A percentile compares a stretch with the other conserved stretches of the same genome.
Evolutionary conservation across 2,113 vertebrate genomes (phyloP).

Genomic region (Istiophorus platypterus): DNA sequence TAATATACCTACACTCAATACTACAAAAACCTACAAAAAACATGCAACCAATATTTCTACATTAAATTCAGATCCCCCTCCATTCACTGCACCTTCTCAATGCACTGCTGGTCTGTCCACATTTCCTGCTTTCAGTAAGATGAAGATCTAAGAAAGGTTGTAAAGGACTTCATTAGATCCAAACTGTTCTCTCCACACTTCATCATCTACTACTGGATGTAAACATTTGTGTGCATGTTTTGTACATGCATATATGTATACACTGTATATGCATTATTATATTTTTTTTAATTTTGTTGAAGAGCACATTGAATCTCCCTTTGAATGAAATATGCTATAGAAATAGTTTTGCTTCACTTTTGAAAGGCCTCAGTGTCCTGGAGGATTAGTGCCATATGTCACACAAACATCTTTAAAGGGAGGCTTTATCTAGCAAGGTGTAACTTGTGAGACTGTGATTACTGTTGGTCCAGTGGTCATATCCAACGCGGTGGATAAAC

Average conservation of each 20-base stretch:
- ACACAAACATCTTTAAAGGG: background rate
- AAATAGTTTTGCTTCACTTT: conserved; percentile 6
- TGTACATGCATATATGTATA: too few relatives aligned
- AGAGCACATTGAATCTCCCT: too few relatives aligned
- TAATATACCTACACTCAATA: too few relatives aligned
- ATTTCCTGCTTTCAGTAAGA: too few relatives aligned
- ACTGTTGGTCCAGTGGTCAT: conserved; percentile 38
- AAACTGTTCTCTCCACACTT: background rate
- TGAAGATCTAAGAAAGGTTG: background rate
- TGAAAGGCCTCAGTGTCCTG: background rate
- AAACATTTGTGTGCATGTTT: too few relatives aligned
- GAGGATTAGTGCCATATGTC: conserved; percentile 16
- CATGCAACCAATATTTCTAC: background rate
- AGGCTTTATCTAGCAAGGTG: background rate
- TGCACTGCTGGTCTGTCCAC: background rate
- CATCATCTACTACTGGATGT: too few relatives aligned
- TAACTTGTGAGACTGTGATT: conserved; percentile 27
- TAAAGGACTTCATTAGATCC: background rate
- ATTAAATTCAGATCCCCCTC: too few relatives aligned
- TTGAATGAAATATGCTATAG: too few relatives aligned
- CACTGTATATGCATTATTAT: too few relatives aligned
- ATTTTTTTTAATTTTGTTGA: too few relatives aligned
- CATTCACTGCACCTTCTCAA: background rate
- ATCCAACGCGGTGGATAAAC: conserved; percentile 16
- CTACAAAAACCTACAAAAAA: too few relatives aligned